A percentile compares a stretch with the other conserved stretches of the same genome.
Evolutionary conservation across 2,113 vertebrate genomes (phyloP).

Genomic region (Lates calcarifer): DNA sequence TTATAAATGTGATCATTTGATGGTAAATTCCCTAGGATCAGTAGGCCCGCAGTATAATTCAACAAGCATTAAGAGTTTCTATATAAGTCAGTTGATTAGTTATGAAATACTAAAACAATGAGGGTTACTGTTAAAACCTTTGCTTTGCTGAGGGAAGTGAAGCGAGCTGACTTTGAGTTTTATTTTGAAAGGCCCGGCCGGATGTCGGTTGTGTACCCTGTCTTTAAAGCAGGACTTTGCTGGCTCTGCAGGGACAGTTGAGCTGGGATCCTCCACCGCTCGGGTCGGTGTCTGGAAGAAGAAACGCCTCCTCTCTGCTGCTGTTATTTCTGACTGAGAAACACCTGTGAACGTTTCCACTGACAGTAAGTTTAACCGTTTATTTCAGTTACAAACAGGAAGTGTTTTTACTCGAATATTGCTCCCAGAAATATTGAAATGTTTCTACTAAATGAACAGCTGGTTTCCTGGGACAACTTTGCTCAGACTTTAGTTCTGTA

Average conservation of each 20-base stretch:
- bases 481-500: background rate
- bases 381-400: background rate
- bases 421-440: background rate
- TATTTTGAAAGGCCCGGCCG: conserved; percentile 48
- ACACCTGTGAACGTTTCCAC: conserved; percentile 18
- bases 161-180: background rate
- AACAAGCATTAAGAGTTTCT: too few species aligned
- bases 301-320: background rate
- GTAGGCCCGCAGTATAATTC: too few species aligned
- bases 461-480: background rate
- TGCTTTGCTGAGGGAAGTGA: too few species aligned
- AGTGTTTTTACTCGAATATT: background rate
- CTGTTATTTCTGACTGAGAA: background rate
- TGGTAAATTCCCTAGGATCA: too few species aligned
- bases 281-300: background rate
- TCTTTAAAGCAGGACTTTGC: background rate
- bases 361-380: conserved; percentile 23
- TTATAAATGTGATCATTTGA: too few species aligned
- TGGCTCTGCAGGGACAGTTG: conserved; percentile 21
- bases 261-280: background rate
- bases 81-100: too few species aligned
- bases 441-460: background rate
- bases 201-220: background rate
- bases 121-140: too few species aligned
- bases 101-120: background rate